These are phyloP conservation scores for Nomada ferruginata DNA, from an alignment of 2,888 invertebrate species.

Conservation along the genomic window DNA sequence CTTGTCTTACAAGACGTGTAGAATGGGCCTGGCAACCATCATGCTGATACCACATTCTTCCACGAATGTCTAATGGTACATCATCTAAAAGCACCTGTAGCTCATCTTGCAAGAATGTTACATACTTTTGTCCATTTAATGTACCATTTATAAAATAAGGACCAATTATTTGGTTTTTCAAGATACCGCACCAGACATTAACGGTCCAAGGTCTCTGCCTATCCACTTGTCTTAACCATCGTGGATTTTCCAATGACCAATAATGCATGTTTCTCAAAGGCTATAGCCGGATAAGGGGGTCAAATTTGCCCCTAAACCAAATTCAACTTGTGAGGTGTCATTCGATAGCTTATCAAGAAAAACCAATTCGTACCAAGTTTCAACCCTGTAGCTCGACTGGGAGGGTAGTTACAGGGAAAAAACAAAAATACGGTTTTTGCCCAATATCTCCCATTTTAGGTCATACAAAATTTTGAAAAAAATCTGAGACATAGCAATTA, in stretches of 20 bases:
- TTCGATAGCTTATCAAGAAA: too few relatives aligned
- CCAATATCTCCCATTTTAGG: too few relatives aligned
- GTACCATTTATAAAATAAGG: constrained; percentile 11
- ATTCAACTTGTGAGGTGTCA: too few relatives aligned
- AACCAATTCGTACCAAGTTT: too few relatives aligned
- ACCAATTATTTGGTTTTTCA: constrained; percentile 25
- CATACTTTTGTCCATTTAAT: constrained; percentile 5
- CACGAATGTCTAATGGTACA: neutral
- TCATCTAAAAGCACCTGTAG: constrained; percentile 4
- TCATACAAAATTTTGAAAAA: too few relatives aligned
- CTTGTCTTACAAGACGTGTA: neutral
- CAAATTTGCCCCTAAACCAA: too few relatives aligned
- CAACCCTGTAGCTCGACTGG: too few relatives aligned
- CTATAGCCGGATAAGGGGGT: too few relatives aligned
- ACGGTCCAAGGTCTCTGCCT: neutral
- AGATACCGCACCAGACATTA: neutral
- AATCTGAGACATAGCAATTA: too few relatives aligned
- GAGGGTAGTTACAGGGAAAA: too few relatives aligned
- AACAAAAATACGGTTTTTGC: too few relatives aligned
- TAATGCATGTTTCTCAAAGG: constrained; percentile 37
- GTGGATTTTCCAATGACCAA: constrained; percentile 14
- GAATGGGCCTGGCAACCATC: neutral
- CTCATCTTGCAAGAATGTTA: constrained; percentile 13
- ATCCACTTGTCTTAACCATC: constrained; percentile 3
- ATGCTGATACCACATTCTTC: neutral